Conservation (phyloP, 2,113 vertebrate species). For the Misgurnus mizolepis region DNA sequence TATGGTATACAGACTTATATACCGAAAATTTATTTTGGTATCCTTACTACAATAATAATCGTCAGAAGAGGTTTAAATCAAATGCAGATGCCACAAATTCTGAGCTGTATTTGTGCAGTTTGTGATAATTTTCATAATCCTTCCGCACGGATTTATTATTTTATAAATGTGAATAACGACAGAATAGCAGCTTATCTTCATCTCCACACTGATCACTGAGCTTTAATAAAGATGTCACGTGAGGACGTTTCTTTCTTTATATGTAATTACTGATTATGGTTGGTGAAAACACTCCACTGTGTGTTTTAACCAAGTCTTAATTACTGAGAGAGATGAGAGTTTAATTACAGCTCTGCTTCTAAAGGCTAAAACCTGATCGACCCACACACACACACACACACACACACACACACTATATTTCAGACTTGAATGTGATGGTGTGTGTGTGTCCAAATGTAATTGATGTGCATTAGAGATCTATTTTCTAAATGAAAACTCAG, state of each 20-base stretch:
- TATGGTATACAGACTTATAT: neutral
- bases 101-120: neutral
- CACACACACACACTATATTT: slow-evolving; percentile 13
- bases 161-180: slow-evolving; percentile 9
- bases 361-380: slow-evolving; percentile 37
- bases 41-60: neutral
- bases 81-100: neutral
- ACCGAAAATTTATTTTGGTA: neutral
- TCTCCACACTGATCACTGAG: slow-evolving; percentile 25
- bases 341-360: slow-evolving; percentile 49
- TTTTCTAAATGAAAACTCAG: slow-evolving; percentile 63
- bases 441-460: slow-evolving; percentile 45
- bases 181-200: slow-evolving; percentile 18
- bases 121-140: slow-evolving; percentile 21
- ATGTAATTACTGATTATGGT: slow-evolving; percentile 42
- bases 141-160: neutral
- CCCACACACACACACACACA: slow-evolving; percentile 13
- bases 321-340: slow-evolving; percentile 44
- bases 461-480: slow-evolving; percentile 53
- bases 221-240: slow-evolving; percentile 9
- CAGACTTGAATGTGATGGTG: neutral
- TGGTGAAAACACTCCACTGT: slow-evolving; percentile 41
- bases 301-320: slow-evolving; percentile 49
- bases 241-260: slow-evolving; percentile 16
- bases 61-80: neutral